Percentiles rank a stretch among this genome's conserved stretches.
Evolutionary conservation across 2,113 vertebrate genomes (phyloP).

Genomic region (Orcinus orca): DNA sequence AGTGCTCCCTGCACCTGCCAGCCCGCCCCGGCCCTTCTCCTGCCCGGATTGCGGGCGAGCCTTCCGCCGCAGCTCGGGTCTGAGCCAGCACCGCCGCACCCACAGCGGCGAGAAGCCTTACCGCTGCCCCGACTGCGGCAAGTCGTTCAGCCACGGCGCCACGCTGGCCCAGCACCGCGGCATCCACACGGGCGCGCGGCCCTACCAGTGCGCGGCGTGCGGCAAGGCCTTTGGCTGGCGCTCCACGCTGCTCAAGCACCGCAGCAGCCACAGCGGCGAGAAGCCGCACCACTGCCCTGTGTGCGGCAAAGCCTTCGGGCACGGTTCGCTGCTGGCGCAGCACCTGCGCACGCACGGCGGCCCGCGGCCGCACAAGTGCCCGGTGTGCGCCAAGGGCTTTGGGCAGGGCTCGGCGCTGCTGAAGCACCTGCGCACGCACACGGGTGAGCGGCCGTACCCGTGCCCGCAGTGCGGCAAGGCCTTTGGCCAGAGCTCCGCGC

Average conservation of each 20-base stretch:
- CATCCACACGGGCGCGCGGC: conserved; percentile 79
- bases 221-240: conserved; percentile 77
- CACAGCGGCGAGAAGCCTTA: conserved; percentile 89
- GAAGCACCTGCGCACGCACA: conserved; percentile 75
- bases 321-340: conserved; percentile 70
- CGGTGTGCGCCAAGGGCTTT: conserved; percentile 71
- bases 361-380: conserved; percentile 74
- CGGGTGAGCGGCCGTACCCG: conserved; percentile 73
- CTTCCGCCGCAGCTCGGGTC: conserved; percentile 87
- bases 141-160: conserved; percentile 85
- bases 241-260: conserved; percentile 74
- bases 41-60: conserved; percentile 87
- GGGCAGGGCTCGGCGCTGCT: conserved; percentile 70
- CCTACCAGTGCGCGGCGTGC: conserved; percentile 72
- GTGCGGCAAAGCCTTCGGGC: conserved; percentile 74
- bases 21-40: conserved; percentile 87
- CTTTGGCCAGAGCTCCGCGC: conserved; percentile 71
- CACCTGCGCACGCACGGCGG: conserved; percentile 75
- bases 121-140: conserved; percentile 82
- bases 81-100: conserved; percentile 88
- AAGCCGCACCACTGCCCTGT: conserved; percentile 72
- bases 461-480: conserved; percentile 76
- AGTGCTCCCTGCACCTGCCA: conserved; percentile 68
- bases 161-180: conserved; percentile 88
- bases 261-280: conserved; percentile 75